Evolutionary conservation across 2,113 vertebrate species (phyloP).

Genomic region (Heterotis niloticus): DNA sequence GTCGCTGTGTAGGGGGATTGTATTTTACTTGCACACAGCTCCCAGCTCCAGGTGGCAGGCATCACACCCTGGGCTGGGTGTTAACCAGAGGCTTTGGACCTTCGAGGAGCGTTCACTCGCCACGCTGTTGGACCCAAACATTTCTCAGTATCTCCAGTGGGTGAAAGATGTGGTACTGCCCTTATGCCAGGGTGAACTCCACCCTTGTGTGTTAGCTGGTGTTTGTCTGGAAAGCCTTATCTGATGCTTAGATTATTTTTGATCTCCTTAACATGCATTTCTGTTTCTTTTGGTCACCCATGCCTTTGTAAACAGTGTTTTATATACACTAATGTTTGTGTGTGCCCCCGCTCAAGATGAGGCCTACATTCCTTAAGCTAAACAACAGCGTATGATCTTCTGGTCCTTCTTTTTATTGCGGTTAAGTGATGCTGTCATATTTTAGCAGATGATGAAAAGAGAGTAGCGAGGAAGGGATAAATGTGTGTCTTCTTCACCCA

Average conservation of each 20-base stretch:
- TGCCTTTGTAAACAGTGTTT: neutral
- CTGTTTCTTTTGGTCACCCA: neutral
- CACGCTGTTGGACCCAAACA: too few species aligned
- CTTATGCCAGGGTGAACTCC: too few species aligned
- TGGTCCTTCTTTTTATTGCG: neutral
- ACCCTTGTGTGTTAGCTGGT: too few species aligned
- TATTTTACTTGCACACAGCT: too few species aligned
- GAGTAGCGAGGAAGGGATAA: neutral
- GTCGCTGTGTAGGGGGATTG: neutral
- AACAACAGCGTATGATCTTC: neutral
- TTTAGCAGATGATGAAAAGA: neutral
- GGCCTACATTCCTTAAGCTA: neutral
- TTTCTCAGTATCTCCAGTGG: too few species aligned
- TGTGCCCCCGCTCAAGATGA: neutral
- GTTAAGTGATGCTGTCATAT: neutral
- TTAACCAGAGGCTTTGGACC: too few species aligned
- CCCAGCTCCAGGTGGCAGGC: too few species aligned
- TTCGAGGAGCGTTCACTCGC: too few species aligned
- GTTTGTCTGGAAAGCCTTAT: neutral
- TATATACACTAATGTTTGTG: neutral
- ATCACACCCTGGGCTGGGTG: too few species aligned
- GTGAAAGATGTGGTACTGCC: too few species aligned
- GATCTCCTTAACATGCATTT: neutral
- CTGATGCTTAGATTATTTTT: too few species aligned
- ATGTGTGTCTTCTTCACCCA: neutral